Percentiles rank a stretch among this genome's conserved stretches.
Evolutionary conservation across 2,113 vertebrate species (phyloP).

Genomic region (Oriolus oriolus): DNA sequence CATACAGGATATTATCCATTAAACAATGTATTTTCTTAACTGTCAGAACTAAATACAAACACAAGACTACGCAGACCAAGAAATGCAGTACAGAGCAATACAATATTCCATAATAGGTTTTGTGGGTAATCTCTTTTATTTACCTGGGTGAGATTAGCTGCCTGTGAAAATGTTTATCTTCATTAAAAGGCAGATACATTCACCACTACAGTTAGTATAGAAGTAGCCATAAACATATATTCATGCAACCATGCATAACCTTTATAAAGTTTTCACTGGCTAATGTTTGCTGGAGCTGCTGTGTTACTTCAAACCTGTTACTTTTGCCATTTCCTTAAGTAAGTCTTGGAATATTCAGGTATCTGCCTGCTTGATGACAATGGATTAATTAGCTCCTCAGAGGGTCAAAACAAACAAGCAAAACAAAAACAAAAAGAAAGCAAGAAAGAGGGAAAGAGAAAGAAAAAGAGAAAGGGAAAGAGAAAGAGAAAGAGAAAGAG

Average conservation of each 20-base stretch:
- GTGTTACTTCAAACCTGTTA: neutral
- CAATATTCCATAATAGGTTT: neutral
- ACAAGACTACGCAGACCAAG: neutral
- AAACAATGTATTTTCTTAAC: neutral
- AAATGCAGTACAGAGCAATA: neutral
- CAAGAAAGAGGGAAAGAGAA: accelerated
- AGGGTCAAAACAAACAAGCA: neutral
- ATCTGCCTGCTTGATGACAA: neutral
- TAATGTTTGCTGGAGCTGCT: neutral
- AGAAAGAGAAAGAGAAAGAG: too few species aligned
- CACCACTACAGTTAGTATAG: neutral
- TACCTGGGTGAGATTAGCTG: neutral
- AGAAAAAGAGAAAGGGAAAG: accelerated
- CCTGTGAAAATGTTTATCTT: neutral
- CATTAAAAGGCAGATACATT: neutral
- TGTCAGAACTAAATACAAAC: neutral
- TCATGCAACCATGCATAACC: neutral
- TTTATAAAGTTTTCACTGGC: neutral
- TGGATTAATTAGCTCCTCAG: neutral
- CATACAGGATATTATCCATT: neutral
- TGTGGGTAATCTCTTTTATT: neutral
- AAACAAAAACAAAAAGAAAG: too few species aligned
- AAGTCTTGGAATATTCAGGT: neutral
- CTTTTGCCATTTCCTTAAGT: neutral
- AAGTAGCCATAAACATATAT: neutral